Percentiles rank a stretch among this genome's conserved stretches.
phyloP scores from a whole-genome alignment of 2,888 invertebrate genomes.

The Hypomecis punctinalis region DNA sequence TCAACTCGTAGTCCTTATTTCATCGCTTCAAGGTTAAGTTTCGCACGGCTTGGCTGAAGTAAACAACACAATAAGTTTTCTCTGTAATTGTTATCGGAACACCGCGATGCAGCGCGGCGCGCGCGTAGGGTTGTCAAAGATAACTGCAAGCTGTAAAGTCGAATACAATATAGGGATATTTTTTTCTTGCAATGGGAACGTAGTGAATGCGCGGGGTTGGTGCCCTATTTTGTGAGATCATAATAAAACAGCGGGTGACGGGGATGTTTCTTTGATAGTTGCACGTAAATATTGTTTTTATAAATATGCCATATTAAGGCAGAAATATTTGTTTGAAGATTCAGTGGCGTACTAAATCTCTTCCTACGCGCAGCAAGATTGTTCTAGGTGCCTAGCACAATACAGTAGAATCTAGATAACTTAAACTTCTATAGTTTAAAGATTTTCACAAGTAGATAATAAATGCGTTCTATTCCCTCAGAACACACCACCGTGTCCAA shows the following conservation, averaged over 20 bases:
- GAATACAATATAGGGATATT: conserved; percentile 14
- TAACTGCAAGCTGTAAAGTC: conserved; percentile 29
- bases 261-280: not conserved
- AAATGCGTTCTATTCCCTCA: too few species aligned
- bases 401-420: too few species aligned
- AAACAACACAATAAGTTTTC: conserved; percentile 66
- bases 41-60: conserved; percentile 36
- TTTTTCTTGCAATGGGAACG: conserved; percentile 19
- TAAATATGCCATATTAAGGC: too few species aligned
- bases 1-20: conserved; percentile 20
- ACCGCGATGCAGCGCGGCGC: conserved; percentile 56
- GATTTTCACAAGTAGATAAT: too few species aligned
- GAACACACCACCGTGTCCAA: too few species aligned
- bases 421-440: too few species aligned
- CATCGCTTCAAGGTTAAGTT: conserved; percentile 34
- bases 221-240: conserved; percentile 6
- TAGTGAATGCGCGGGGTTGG: not conserved
- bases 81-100: conserved; percentile 76
- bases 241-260: conserved; percentile 8
- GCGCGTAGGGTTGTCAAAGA: conserved; percentile 47
- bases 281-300: too few species aligned
- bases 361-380: too few species aligned
- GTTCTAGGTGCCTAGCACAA: too few species aligned
- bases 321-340: too few species aligned
- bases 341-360: too few species aligned